Base-by-base conservation (phyloP, 2,888 invertebrate genomes). In the Conchocele bisecta region DNA sequence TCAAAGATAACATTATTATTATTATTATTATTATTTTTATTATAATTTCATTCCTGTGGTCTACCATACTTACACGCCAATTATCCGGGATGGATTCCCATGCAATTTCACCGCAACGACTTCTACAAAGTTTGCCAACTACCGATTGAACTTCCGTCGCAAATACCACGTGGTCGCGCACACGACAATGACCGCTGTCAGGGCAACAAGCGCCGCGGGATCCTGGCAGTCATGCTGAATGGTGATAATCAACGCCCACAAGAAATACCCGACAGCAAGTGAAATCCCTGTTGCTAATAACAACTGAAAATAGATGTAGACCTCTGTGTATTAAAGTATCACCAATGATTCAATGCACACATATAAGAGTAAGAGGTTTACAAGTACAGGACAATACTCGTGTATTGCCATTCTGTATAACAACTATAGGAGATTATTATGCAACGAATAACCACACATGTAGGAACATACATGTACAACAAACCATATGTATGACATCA, bases 191-290 rank as follows among this genome's bases (percentile, higher is more conserved):
- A 74, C 50, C 26, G 57, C 53, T 15, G 82, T 82, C 17, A 86
- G 29, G 33, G 59, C 66, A 31, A 86, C 73, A 22, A 86, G 72
- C 0, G 85, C 81, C 6, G 59, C 54, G 0, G 81, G 64, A 51
- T 79, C 71, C 39, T 68, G 60, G 33, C 81, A 76, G 11, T 70
- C 41, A n/a, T 71, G 24, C 1, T 61, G 46, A 4, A 41, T 50
- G 44, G 58, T 46, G 13, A 83, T 39, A 13, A 82, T 75, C 50
- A 85, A 20, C 1, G 86, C 82, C 54, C 66, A 57, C 9, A 76
- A 51, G 46, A 86, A 82, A 65, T 82, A 86, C 1, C 65, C 81
- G 2, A 78, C 11, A 61, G 61, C 51, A 26, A 28, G 20, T 1
- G 41, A 9, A 9, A 33, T 26, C 6, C 20, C 41, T 2, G 24